Percentiles rank a stretch among this genome's conserved stretches.
Conservation (phyloP, 2,888 invertebrate species). For the Aleiodes alternator region DNA sequence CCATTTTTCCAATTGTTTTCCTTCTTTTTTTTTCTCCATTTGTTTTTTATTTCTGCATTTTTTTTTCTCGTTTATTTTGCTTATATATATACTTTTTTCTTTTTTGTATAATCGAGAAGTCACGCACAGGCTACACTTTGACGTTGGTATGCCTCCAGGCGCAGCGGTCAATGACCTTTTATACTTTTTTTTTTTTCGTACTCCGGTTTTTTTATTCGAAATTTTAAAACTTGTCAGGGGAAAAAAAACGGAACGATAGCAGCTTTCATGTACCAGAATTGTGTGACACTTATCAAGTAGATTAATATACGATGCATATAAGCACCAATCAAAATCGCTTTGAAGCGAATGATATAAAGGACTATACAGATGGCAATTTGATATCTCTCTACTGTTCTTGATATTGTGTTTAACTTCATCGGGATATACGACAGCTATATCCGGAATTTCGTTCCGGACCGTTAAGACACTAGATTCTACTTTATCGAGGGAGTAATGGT, state of each 20-base stretch:
- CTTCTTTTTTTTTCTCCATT: conserved; percentile 27
- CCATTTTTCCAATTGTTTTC: conserved; percentile 20
- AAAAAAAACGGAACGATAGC: neutral
- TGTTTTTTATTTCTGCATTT: conserved; percentile 31
- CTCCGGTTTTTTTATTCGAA: conserved; percentile 4
- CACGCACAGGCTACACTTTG: conserved; percentile 47
- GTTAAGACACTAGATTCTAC: conserved; percentile 74
- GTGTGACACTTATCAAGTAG: neutral
- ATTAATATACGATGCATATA: neutral
- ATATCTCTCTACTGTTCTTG: conserved; percentile 49
- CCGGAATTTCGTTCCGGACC: conserved; percentile 72
- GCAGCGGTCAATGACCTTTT: conserved; percentile 36
- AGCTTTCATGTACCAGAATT: no score
- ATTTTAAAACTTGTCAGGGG: conserved; percentile 5
- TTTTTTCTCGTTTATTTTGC: conserved; percentile 12
- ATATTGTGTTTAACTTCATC: conserved; percentile 70
- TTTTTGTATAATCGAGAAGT: conserved; percentile 46
- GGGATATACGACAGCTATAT: conserved; percentile 71
- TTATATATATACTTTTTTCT: conserved; percentile 21
- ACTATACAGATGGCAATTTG: neutral
- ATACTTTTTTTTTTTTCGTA: conserved; percentile 14
- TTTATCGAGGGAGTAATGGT: conserved; percentile 73
- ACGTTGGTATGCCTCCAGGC: conserved; percentile 45
- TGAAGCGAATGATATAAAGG: no score
- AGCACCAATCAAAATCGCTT: neutral